Evolutionary conservation across 2,797 vertebrate genomes (phyloP).

Genomic region (Mico argentatus): DNA sequence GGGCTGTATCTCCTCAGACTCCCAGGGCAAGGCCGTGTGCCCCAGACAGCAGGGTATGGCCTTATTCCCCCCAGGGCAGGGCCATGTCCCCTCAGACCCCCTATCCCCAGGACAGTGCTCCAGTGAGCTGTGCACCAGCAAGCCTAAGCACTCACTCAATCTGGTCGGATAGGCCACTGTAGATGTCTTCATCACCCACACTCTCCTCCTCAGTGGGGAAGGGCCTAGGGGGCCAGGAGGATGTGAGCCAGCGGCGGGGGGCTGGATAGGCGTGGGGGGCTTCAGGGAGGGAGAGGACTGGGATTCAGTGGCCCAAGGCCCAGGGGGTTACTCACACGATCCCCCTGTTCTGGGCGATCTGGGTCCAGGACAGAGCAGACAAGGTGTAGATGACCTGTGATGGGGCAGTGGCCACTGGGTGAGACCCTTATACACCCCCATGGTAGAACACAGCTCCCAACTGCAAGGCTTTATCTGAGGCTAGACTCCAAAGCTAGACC

Average conservation of each 20-base stretch:
- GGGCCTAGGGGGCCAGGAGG: conserved; percentile 82
- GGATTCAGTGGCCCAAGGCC: background rate
- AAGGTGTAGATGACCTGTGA: conserved; percentile 91
- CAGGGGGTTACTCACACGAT: conserved; percentile 87
- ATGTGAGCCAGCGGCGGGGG: background rate
- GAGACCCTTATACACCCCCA: background rate
- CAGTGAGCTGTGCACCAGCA: background rate
- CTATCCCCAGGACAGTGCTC: background rate
- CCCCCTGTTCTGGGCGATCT: conserved; percentile 86
- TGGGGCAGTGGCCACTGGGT: background rate
- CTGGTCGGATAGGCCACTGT: conserved; percentile 93
- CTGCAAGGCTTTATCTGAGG: background rate
- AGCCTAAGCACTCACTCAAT: conserved; percentile 90
- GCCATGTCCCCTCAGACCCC: background rate
- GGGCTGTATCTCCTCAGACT: background rate
- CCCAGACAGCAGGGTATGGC: background rate
- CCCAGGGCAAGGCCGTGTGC: background rate
- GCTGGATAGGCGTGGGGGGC: accelerated
- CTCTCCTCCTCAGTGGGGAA: conserved; percentile 91
- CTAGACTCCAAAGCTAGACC: background rate
- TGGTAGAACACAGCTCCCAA: background rate
- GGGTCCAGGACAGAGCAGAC: conserved; percentile 91
- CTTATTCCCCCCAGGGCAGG: background rate
- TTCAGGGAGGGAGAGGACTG: background rate
- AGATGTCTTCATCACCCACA: conserved; percentile 92